Evolutionary conservation across 2,888 invertebrate species (phyloP), one percentile per base, ranked within the genome.

Genomic region (Ophonus ardosiacus): DNA sequence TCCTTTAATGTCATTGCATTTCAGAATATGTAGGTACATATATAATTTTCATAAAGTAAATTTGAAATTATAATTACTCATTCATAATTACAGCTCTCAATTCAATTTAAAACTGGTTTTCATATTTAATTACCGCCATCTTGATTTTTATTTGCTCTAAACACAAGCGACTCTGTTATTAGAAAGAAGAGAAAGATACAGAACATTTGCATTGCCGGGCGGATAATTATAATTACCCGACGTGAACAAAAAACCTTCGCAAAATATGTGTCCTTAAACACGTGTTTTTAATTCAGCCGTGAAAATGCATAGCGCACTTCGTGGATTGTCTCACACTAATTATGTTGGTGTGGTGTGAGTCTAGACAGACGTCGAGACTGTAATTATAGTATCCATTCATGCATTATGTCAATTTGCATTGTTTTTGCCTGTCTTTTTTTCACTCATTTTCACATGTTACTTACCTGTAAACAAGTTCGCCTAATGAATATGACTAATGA

Each of bases 361-460:
- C 10, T 68, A 84, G 78, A 79, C 63, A 84, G 57, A 21, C 63
- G 56, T 18, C 43, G 65, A 84, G 68, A 15, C 57, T 84, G 56
- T 79, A 84, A 84, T 84, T 84, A 84, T 56, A 84, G 40, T 84
- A 79, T 84, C 61, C 84, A 65, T 79, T 79, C 84, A 57, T 84
- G 84, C 84, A 84, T 84, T 84, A 65, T 82, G 57, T 74, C 61
- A 76, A 38, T 74, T 40, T 68, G 24, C 18, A 31, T 68, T 63
- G 61, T 76, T 51, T 81, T 43, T 63, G 21, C 21, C n/a, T 65
- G 10, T 51, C 18, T 76, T 76, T 74, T 74, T 24, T 76, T 31
- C 13, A 21, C 51, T 13, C 21, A 76, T 51, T 18, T 18, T 21
- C 38, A 15, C 40, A 0, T 71, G 71, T 71, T 17, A 31, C 1